phyloP scores from a whole-genome alignment of 2,113 vertebrate genomes.

The Entosphenus tridentatus region DNA sequence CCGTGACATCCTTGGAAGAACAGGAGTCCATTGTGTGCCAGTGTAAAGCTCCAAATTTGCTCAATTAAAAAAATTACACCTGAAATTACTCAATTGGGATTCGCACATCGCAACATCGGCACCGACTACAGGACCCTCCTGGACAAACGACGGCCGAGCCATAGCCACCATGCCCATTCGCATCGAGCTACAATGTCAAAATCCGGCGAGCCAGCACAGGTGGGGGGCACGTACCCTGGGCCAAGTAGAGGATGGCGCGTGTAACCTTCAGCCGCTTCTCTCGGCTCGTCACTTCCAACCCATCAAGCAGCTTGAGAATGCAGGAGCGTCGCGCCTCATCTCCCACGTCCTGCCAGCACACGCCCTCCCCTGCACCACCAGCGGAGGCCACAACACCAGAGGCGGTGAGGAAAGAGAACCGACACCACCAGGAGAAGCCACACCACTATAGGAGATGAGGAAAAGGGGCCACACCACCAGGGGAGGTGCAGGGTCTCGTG shows the following conservation, averaged over 20 bases:
- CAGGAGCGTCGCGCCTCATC: constrained; percentile 51
- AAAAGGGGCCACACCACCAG: background rate
- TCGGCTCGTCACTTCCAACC: constrained; percentile 61
- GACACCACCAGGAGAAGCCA: background rate
- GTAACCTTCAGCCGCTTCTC: constrained; percentile 64
- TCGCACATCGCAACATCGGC: no score
- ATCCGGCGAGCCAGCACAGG: no score
- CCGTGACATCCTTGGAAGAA: no score
- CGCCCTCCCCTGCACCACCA: constrained; percentile 37
- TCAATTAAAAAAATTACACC: no score
- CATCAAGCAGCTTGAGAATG: constrained; percentile 69
- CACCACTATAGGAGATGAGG: background rate
- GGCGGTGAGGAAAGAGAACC: background rate
- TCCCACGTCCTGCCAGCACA: constrained; percentile 59
- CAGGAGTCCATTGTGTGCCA: no score
- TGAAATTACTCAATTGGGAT: no score
- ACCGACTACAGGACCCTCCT: no score
- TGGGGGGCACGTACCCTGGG: constrained; percentile 39
- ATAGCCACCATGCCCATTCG: no score
- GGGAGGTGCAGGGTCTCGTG: background rate
- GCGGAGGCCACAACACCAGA: background rate
- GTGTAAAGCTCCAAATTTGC: no score
- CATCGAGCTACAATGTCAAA: no score
- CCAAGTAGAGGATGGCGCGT: constrained; percentile 72
- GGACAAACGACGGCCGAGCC: no score